Evolutionary conservation across 1,140 invertebrate species (phyloP).

Genomic region (Wiebesia pumilae): DNA sequence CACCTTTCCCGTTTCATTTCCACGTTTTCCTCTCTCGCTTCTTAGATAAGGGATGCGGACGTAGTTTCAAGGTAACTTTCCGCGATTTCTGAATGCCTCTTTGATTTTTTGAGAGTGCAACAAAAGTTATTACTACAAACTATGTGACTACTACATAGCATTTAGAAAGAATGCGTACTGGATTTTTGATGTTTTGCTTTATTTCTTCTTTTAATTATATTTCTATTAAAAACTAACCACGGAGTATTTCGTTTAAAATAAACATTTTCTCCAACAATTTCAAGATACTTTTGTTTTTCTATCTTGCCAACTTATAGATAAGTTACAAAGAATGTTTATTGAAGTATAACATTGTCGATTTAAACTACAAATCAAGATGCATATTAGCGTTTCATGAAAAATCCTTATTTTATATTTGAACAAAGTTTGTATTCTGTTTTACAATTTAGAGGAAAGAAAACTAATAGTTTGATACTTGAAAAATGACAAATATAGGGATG

Average conservation of each 20-base stretch:
- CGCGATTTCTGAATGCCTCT: constrained; percentile 48
- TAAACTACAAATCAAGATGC: no score
- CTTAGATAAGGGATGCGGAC: background rate
- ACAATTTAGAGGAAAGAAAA: no score
- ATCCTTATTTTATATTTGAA: no score
- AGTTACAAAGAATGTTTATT: background rate
- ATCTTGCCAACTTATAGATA: background rate
- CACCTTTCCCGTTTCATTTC: background rate
- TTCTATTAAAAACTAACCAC: background rate
- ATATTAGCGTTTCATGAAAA: no score
- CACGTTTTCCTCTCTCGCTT: background rate
- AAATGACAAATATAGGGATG: no score
- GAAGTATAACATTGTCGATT: no score
- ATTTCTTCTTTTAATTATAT: constrained; percentile 9
- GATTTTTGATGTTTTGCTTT: constrained; percentile 22
- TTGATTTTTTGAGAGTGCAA: constrained; percentile 40
- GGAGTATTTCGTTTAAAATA: background rate
- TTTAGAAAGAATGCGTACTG: constrained; percentile 24
- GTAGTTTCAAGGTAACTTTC: constrained; percentile 46
- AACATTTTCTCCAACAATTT: background rate
- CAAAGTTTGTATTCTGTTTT: no score
- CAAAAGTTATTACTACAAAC: constrained; percentile 39
- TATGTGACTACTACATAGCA: constrained; percentile 1
- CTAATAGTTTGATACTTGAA: no score
- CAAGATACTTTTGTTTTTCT: background rate